These are phyloP conservation scores for Neuroscelio doddi DNA, from an alignment of 2,888 invertebrate genomes.

Conservation along the genomic window DNA sequence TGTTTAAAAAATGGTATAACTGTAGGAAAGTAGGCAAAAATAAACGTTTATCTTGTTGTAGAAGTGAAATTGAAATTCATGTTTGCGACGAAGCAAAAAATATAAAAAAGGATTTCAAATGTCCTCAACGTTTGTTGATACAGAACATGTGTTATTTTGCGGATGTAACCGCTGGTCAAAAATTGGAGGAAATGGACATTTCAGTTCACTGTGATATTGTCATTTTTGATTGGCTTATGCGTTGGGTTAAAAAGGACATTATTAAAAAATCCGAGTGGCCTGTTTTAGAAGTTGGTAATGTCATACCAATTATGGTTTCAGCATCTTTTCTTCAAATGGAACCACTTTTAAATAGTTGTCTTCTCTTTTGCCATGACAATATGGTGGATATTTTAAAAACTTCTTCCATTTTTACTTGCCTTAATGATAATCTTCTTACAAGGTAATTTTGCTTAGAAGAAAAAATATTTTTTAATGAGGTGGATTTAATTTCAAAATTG, in stretches of 20 bases:
- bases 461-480: conserved; percentile 1
- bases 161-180: conserved; percentile 87
- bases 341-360: conserved; percentile 87
- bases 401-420: conserved; percentile 88
- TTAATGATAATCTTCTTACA: conserved; percentile 77
- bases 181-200: conserved; percentile 93
- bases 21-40: too few relatives aligned
- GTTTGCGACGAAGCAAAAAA: conserved; percentile 96
- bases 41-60: conserved; percentile 65
- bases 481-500: conserved; percentile 4
- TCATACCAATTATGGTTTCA: conserved; percentile 93
- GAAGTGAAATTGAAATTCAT: conserved; percentile 91
- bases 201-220: conserved; percentile 97
- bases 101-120: conserved; percentile 89
- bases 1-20: background rate
- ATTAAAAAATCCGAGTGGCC: conserved; percentile 81
- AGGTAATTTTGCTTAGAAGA: conserved; percentile 57
- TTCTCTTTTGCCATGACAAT: conserved; percentile 88
- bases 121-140: conserved; percentile 88
- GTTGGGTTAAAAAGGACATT: conserved; percentile 90
- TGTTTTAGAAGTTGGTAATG: conserved; percentile 84
- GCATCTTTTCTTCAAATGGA: conserved; percentile 97
- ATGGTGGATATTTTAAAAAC: conserved; percentile 90
- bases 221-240: conserved; percentile 97
- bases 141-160: conserved; percentile 97